Conservation (phyloP, 2,888 invertebrate species). For the Euplexia lucipara region DNA sequence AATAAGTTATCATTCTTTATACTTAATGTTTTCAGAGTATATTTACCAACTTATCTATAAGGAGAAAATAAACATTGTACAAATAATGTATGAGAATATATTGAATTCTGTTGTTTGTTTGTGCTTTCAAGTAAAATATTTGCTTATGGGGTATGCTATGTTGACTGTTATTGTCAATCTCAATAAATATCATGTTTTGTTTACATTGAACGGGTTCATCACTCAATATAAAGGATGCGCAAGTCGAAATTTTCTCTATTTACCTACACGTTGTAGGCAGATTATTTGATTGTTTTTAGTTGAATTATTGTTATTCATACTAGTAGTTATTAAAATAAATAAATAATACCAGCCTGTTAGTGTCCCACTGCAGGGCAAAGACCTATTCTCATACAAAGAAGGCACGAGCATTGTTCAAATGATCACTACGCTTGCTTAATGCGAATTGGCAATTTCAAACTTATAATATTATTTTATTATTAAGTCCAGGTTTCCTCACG, state of each 20-base stretch:
- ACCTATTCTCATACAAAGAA: too few species aligned
- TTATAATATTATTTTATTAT: too few species aligned
- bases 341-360: too few species aligned
- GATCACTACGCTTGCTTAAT: too few species aligned
- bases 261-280: too few species aligned
- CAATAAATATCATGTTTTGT: background rate
- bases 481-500: too few species aligned
- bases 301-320: too few species aligned
- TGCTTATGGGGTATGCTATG: background rate
- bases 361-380: too few species aligned
- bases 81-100: conserved; percentile 18
- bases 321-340: too few species aligned
- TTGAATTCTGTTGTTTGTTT: conserved; percentile 32
- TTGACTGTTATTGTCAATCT: conserved; percentile 5
- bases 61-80: conserved; percentile 24
- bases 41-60: conserved; percentile 20
- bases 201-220: background rate
- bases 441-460: too few species aligned
- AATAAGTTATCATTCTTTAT: conserved; percentile 46
- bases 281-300: too few species aligned
- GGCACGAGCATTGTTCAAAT: too few species aligned
- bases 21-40: conserved; percentile 28
- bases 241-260: background rate
- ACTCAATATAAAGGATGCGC: background rate
- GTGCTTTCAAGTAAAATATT: conserved; percentile 22